These are phyloP conservation scores for Mesorhabditis spiculigera DNA, from an alignment of 2,888 invertebrate species.

Conservation along the genomic window DNA sequence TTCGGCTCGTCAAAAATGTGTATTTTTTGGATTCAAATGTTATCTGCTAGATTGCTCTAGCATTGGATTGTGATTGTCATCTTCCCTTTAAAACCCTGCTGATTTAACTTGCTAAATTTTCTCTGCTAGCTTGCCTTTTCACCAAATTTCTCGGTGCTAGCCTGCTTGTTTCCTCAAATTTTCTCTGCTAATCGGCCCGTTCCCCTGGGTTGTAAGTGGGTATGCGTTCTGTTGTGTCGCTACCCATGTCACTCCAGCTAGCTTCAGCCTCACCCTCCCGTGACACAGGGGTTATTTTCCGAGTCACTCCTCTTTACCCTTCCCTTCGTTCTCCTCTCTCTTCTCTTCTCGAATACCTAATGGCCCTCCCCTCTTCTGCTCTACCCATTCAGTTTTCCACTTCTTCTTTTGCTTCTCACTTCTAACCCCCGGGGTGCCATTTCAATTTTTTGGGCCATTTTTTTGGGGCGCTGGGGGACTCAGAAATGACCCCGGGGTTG, in stretches of 20 bases:
- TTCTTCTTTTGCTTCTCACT: constrained; percentile 7
- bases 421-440: constrained; percentile 8
- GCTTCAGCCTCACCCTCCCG: too few relatives aligned
- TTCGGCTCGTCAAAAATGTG: too few relatives aligned
- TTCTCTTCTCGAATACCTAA: constrained; percentile 14
- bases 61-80: too few relatives aligned
- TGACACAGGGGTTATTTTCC: too few relatives aligned
- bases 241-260: too few relatives aligned
- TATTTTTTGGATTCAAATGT: too few relatives aligned
- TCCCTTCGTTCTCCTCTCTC: constrained; percentile 7
- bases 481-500: not conserved
- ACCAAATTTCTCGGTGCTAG: not conserved
- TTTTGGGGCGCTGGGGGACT: constrained; percentile 7
- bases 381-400: constrained; percentile 10
- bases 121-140: not conserved
- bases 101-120: too few relatives aligned
- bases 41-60: too few relatives aligned
- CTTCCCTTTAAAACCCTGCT: too few relatives aligned
- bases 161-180: not conserved
- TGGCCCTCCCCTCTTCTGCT: constrained; percentile 13
- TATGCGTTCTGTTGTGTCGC: too few relatives aligned
- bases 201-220: not conserved
- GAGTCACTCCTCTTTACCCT: not conserved
- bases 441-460: constrained; percentile 11
- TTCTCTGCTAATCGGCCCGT: not conserved